Evolutionary conservation across 2,888 invertebrate species (phyloP).

Genomic region (Sphaerophoria rueppellii): DNA sequence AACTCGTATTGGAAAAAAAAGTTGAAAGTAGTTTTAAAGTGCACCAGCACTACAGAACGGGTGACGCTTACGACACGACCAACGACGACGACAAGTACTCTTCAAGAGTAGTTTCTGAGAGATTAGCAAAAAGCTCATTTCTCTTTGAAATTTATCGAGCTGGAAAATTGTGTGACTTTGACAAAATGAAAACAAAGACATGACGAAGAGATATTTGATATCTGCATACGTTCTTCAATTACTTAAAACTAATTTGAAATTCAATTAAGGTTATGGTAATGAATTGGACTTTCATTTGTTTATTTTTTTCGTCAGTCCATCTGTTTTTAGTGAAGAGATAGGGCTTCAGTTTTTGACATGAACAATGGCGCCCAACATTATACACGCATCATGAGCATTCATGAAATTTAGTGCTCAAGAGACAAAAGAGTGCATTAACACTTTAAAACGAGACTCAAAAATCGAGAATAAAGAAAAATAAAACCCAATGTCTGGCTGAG

Average conservation of each 20-base stretch:
- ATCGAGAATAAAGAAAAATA: neutral
- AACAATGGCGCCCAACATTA: slow-evolving; percentile 1
- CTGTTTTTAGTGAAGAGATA: too few relatives aligned
- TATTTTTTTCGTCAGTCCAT: neutral
- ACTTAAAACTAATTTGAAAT: neutral
- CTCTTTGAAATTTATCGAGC: slow-evolving; percentile 14
- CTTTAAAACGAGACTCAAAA: neutral
- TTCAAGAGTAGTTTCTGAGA: slow-evolving; percentile 10
- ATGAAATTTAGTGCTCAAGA: too few relatives aligned
- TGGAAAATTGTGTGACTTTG: slow-evolving; percentile 13
- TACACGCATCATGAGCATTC: too few relatives aligned
- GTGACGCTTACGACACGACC: neutral
- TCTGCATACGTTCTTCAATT: neutral
- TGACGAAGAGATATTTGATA: neutral
- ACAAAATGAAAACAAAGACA: neutral
- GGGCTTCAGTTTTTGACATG: neutral
- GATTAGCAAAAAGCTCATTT: neutral
- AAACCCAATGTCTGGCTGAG: neutral
- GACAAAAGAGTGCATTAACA: neutral
- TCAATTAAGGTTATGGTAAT: neutral
- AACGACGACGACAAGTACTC: slow-evolving; percentile 20
- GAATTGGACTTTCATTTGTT: neutral
- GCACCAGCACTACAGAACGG: too few relatives aligned
- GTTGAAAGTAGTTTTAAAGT: neutral
- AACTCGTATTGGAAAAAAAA: neutral